A percentile compares a stretch with the other conserved stretches of the same genome.
phyloP scores from a whole-genome alignment of 2,113 vertebrate genomes.

The Chaetodon trifascialis region DNA sequence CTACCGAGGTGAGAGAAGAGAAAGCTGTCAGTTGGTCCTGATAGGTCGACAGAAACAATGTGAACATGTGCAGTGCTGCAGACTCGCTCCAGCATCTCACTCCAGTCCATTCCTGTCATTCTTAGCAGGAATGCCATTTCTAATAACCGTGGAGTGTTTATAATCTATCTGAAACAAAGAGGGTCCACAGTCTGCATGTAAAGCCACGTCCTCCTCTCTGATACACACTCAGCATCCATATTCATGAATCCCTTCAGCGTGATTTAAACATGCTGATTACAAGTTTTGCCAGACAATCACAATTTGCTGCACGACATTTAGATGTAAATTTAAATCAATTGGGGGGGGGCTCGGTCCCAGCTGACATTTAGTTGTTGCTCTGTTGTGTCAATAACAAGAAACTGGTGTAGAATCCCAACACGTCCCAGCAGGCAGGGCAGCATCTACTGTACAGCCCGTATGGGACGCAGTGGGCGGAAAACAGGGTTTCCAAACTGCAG shows the following conservation, averaged over 20 bases:
- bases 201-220: conserved; percentile 35
- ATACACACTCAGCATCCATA: conserved; percentile 48
- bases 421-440: background rate
- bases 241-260: conserved; percentile 54
- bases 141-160: background rate
- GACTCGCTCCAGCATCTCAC: too few species aligned
- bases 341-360: conserved; percentile 11
- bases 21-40: conserved; percentile 1
- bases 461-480: conserved; percentile 28
- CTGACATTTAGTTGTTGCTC: conserved; percentile 39
- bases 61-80: background rate
- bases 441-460: conserved; percentile 36
- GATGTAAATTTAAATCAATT: conserved; percentile 53
- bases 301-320: conserved; percentile 34
- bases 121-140: too few species aligned
- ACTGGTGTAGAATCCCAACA: conserved; percentile 27
- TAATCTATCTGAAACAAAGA: too few species aligned
- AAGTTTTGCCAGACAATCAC: conserved; percentile 47
- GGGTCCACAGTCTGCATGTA: background rate
- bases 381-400: conserved; percentile 34
- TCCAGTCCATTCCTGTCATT: too few species aligned
- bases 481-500: conserved; percentile 38
- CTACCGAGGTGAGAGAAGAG: conserved; percentile 1
- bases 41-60: conserved; percentile 8
- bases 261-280: conserved; percentile 66